A percentile compares a stretch with the other conserved stretches of the same genome.
Conservation (phyloP, 1,140 invertebrate genomes). For the Zaprionus vittiger region DNA sequence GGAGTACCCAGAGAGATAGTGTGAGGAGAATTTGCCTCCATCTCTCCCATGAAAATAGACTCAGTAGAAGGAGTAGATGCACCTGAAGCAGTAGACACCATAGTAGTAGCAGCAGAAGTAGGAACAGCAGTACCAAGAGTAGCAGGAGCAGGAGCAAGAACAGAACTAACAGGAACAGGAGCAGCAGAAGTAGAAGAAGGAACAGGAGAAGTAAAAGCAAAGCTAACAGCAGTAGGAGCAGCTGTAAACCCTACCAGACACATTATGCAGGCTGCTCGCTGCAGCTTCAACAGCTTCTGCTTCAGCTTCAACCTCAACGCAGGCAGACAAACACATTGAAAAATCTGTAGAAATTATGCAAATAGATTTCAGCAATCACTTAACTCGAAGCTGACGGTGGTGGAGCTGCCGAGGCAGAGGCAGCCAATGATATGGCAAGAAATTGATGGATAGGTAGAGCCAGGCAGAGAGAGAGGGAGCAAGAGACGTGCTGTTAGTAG, state of each 20-base stretch:
- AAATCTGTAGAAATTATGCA: conserved; percentile 82
- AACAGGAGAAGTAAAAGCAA: background rate
- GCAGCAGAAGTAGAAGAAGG: background rate
- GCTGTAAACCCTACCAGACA: background rate
- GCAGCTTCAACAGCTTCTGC: background rate
- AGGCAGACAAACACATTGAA: conserved; percentile 67
- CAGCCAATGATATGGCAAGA: conserved; percentile 23
- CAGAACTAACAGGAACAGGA: background rate
- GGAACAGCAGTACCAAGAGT: too few relatives aligned
- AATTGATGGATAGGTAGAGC: conserved; percentile 8
- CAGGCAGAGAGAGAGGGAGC: background rate
- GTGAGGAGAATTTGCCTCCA: too few relatives aligned
- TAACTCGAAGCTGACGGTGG: conserved; percentile 53
- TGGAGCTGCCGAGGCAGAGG: background rate
- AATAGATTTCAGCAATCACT: conserved; percentile 81
- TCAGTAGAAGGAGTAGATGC: too few relatives aligned
- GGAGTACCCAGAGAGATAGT: too few relatives aligned
- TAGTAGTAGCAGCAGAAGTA: too few relatives aligned
- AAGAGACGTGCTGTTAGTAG: background rate
- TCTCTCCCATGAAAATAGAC: too few relatives aligned
- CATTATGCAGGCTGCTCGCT: conserved; percentile 7
- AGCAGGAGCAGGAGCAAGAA: conserved; percentile 7
- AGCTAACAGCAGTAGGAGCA: background rate
- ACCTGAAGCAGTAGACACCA: too few relatives aligned
- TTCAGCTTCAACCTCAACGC: background rate